A percentile compares a stretch with the other conserved stretches of the same genome.
Evolutionary conservation across 2,797 vertebrate genomes (phyloP).

Genomic region (Enteromius anoplus): DNA sequence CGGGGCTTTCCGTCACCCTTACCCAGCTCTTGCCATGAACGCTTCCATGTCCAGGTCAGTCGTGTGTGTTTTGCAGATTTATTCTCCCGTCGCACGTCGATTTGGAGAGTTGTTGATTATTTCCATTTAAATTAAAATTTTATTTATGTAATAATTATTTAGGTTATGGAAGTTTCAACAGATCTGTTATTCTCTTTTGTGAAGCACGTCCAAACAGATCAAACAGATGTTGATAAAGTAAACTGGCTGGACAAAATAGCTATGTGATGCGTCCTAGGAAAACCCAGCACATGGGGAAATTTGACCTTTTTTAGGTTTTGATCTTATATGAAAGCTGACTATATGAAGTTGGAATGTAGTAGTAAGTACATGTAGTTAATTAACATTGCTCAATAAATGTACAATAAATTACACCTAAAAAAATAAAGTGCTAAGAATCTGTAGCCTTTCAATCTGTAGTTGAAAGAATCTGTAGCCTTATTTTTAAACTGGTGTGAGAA

Average conservation of each 20-base stretch:
- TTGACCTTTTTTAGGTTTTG: no score
- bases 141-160: neutral
- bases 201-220: neutral
- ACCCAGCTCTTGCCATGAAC: slow-evolving; percentile 89
- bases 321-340: no score
- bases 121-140: neutral
- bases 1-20: slow-evolving; percentile 85
- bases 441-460: no score
- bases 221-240: neutral
- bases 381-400: no score
- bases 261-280: neutral
- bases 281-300: no score
- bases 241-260: neutral
- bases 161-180: neutral
- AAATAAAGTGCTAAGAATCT: no score
- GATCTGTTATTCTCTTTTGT: neutral
- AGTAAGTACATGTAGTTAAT: no score
- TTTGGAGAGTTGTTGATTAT: neutral
- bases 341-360: no score
- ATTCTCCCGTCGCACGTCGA: neutral
- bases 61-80: neutral
- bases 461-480: neutral
- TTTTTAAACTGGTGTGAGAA: neutral
- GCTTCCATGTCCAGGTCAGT: slow-evolving; percentile 89
- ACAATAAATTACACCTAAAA: no score